Evolutionary conservation across 2,888 invertebrate species (phyloP).

Genomic region (Caenorhabditis sp.): DNA sequence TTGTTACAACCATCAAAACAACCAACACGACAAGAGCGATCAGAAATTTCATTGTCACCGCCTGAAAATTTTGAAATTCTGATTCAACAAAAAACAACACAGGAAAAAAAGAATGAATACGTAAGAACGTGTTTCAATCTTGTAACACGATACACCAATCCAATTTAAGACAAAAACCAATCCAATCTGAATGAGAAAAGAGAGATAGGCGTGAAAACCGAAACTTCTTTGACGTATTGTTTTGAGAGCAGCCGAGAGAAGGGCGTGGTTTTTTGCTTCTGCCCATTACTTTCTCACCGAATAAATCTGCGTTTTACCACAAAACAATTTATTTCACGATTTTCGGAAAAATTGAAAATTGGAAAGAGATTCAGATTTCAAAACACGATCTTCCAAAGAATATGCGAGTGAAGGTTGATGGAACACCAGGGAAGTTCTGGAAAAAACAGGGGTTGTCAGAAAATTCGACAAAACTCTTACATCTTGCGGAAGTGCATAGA

Average conservation of each 20-base stretch:
- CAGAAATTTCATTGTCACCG: conserved; percentile 10
- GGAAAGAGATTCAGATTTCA: conserved; percentile 20
- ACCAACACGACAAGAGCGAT: conserved; percentile 10
- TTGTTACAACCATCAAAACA: conserved; percentile 4
- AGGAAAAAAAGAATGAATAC: conserved; percentile 3
- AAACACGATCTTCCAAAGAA: conserved; percentile 44
- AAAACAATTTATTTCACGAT: background rate
- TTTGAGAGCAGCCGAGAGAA: conserved; percentile 8
- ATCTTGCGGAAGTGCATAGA: conserved; percentile 33
- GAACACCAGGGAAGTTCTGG: conserved; percentile 37
- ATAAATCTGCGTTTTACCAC: background rate
- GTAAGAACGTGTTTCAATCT: background rate
- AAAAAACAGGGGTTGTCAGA: background rate
- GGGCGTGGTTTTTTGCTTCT: too few species aligned
- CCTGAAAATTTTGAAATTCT: background rate
- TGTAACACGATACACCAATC: background rate
- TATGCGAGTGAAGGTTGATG: conserved; percentile 38
- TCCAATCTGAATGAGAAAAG: background rate
- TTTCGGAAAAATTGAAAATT: background rate
- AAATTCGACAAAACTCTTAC: background rate
- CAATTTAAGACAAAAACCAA: too few species aligned
- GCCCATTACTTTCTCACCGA: too few species aligned
- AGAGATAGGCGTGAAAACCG: conserved; percentile 23
- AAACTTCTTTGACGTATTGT: conserved; percentile 6
- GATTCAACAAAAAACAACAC: background rate